Conservation (phyloP, 2,113 vertebrate species). For the Lagopus leucura region DNA sequence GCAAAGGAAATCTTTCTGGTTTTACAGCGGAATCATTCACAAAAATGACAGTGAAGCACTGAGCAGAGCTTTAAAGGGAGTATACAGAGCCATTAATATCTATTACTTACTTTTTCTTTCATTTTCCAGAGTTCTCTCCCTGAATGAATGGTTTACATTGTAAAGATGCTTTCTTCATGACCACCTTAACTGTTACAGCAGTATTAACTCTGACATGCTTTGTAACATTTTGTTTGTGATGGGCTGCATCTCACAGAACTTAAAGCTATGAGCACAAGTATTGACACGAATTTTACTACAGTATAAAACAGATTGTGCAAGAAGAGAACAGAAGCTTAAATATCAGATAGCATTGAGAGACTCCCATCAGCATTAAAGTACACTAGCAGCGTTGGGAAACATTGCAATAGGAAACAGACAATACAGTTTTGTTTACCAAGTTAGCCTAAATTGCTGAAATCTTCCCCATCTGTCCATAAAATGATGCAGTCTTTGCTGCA, state of each 20-base stretch:
- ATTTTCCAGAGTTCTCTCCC: not conserved
- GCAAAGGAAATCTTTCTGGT: not conserved
- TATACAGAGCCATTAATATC: not conserved
- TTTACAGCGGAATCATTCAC: not conserved
- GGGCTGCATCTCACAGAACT: not conserved
- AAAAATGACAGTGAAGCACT: not conserved
- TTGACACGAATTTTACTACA: not conserved
- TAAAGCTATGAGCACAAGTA: not conserved
- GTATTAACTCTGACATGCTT: not conserved
- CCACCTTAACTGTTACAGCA: not conserved
- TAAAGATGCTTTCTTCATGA: not conserved
- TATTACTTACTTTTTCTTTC: not conserved
- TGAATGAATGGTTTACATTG: not conserved
- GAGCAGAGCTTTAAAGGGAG: not conserved
- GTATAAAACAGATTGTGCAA: not conserved
- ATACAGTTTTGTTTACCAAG: not conserved
- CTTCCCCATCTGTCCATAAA: not conserved
- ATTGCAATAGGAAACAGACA: not conserved
- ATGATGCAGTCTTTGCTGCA: not conserved
- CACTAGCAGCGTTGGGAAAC: not conserved
- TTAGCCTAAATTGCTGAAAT: not conserved
- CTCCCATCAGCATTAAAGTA: not conserved
- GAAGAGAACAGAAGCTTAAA: not conserved
- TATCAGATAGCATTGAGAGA: not conserved
- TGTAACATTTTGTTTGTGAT: not conserved